Base-by-base conservation (phyloP, 2,888 invertebrate species). In the Craniophora ligustri region DNA sequence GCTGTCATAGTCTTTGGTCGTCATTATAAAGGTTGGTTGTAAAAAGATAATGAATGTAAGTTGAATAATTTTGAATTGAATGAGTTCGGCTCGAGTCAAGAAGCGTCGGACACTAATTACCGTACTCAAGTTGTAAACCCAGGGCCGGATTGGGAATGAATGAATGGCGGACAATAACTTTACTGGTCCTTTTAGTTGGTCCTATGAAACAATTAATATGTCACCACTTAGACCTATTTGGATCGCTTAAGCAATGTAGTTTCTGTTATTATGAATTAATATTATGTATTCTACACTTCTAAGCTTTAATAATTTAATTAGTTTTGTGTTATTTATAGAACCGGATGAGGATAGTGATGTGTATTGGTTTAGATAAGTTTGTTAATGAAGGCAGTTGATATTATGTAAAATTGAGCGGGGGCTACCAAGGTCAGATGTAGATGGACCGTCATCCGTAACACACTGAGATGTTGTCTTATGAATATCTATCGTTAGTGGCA, bases 41-140 rank as follows among this genome's bases (percentile, higher is more conserved):
- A 83, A 84, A 83, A 84, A 82, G 62, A 57, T 72, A 71, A 78
- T 75, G 69, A 74, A 65, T 72, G 76, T 65, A 70, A 70, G 69
- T 71, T 78, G 71, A 51, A 78, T 77, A 77, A 81, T 78, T 75
- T 77, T 73, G 62, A 76, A 79, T 76, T 73, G 75, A 78, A 78
- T 72, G 75, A 61, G 64, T 54, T 57, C 47, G 41, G 57, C 35
- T 49, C 26, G 53, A 61, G 50, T 58, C 61, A 44, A 63, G 55
- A 70, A 65, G 72, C 74, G 78, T 75, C 45, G 58, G 44, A 34
- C 54, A 44, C 74, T 78, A 78, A 78, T 78, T 76, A 78, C 50
- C 45, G 54, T 50, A 39, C 46, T 66, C 50, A 63, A 67, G 61
- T 50, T 53, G 53, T 51, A 40, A 48, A 48, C 47, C 34, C 62